Conservation (phyloP, 2,113 vertebrate genomes). For the Cephalopterus ornatus region DNA sequence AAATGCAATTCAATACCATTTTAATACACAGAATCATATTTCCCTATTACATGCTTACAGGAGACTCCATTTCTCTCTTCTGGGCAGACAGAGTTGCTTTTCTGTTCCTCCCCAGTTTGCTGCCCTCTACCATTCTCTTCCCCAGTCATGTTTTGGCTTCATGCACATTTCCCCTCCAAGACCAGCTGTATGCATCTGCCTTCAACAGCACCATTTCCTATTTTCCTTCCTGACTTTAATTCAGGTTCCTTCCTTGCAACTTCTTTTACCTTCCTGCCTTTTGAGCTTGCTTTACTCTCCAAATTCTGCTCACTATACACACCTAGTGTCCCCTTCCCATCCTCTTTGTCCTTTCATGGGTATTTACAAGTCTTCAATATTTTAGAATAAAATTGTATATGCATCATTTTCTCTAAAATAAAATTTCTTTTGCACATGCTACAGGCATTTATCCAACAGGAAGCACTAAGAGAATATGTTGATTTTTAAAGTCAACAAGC, state of each 20-base stretch:
- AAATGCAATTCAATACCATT: background rate
- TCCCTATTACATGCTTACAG: background rate
- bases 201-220: background rate
- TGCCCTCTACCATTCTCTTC: background rate
- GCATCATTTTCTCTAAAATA: background rate
- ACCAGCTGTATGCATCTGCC: background rate
- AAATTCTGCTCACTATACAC: background rate
- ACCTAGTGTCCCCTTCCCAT: background rate
- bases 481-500: background rate
- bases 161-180: background rate
- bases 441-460: background rate
- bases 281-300: background rate
- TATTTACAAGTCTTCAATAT: background rate
- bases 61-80: background rate
- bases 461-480: background rate
- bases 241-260: background rate
- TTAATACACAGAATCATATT: background rate
- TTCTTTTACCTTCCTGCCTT: background rate
- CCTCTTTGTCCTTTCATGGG: background rate
- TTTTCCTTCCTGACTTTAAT: background rate
- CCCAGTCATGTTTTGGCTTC: background rate
- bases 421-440: background rate
- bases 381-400: background rate
- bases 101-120: background rate
- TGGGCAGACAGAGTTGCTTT: background rate